Evolutionary conservation across 2,888 invertebrate species (phyloP).

Genomic region (Pycnomerus fuliginosus): DNA sequence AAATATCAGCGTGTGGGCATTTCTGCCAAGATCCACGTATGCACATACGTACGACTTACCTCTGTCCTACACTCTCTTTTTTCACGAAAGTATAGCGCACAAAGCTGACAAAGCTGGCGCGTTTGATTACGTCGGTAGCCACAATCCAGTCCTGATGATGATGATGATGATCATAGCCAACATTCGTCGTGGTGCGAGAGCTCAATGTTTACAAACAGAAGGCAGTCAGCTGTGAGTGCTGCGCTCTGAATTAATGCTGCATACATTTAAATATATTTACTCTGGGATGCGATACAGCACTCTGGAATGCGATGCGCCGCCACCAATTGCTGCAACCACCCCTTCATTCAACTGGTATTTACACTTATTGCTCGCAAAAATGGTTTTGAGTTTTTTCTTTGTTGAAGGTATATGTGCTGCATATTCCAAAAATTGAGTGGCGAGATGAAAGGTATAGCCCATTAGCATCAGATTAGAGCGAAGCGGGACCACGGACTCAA

Average conservation of each 20-base stretch:
- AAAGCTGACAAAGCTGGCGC: too few species aligned
- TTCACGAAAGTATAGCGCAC: too few species aligned
- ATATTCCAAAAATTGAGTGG: slow-evolving; percentile 34
- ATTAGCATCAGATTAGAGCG: slow-evolving; percentile 46
- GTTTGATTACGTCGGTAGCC: slow-evolving; percentile 16
- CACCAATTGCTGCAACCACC: too few species aligned
- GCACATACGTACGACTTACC: too few species aligned
- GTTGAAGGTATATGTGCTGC: slow-evolving; percentile 11
- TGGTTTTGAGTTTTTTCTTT: slow-evolving; percentile 4
- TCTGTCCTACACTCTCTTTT: too few species aligned
- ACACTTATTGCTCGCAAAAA: too few species aligned
- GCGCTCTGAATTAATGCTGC: slow-evolving; percentile 55
- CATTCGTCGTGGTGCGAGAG: slow-evolving; percentile 31
- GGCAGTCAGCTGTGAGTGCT: slow-evolving; percentile 55
- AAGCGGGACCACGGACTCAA: slow-evolving; percentile 39
- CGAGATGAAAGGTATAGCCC: slow-evolving; percentile 46
- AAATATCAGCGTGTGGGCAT: too few species aligned
- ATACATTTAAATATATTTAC: slow-evolving; percentile 56
- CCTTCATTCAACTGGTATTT: too few species aligned
- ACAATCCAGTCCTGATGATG: slow-evolving; percentile 13
- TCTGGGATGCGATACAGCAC: slow-evolving; percentile 27
- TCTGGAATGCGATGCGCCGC: too few species aligned
- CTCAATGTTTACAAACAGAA: slow-evolving; percentile 54
- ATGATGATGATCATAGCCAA: slow-evolving; percentile 22
- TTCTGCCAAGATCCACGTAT: too few species aligned